Evolutionary conservation across 2,888 invertebrate species (phyloP).

Genomic region (Sarcophaga carnaria): DNA sequence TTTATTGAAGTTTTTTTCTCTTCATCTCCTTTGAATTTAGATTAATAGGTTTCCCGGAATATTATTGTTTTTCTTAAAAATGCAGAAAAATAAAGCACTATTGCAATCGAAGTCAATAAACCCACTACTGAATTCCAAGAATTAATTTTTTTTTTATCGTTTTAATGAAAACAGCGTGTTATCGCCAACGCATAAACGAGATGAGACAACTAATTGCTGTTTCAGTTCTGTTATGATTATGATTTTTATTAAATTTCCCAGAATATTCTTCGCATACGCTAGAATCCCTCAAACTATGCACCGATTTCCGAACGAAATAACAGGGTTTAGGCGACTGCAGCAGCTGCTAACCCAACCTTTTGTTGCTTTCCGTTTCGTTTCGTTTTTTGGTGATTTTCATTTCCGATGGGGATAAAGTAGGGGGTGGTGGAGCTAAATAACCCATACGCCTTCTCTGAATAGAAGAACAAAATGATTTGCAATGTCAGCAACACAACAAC

Average conservation of each 20-base stretch:
- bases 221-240: neutral
- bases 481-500: constrained; percentile 46
- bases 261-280: neutral
- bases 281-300: neutral
- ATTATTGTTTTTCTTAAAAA: too few relatives aligned
- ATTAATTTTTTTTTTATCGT: too few relatives aligned
- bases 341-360: neutral
- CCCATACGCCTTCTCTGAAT: neutral
- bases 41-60: too few relatives aligned
- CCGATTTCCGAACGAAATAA: neutral
- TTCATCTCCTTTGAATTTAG: too few relatives aligned
- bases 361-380: constrained; percentile 56
- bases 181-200: neutral
- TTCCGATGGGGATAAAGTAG: constrained; percentile 6
- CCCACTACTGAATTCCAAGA: too few relatives aligned
- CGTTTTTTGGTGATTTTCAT: constrained; percentile 58
- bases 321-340: too few relatives aligned
- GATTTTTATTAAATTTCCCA: too few relatives aligned
- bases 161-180: too few relatives aligned
- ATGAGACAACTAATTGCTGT: neutral
- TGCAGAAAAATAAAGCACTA: too few relatives aligned
- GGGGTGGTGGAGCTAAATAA: neutral
- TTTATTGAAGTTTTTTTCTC: too few relatives aligned
- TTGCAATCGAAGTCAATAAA: too few relatives aligned
- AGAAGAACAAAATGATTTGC: constrained; percentile 52